Evolutionary conservation across 2,888 invertebrate species (phyloP), one percentile per base, ranked within the genome.

Genomic region (Serripes groenlandicus): DNA sequence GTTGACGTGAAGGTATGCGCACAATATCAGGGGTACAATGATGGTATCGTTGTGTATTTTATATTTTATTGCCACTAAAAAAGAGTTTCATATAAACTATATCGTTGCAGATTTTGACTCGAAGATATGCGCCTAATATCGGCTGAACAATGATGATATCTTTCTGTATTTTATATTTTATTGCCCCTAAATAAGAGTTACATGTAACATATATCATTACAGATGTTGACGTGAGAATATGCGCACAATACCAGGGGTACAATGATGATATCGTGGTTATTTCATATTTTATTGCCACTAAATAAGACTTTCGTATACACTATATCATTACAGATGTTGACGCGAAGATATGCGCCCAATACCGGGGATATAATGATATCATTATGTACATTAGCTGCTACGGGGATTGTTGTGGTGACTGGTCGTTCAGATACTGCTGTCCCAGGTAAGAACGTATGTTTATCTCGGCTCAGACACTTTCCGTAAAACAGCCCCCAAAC

Each of bases 341-440:
- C 23, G 66, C 66, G 23, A 66, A 66, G 26, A 42, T 66, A 11
- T 66, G 66, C 34, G 49, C 66, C 15, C 66, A 66, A 66, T 42
- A 66, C 23, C 21, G 49, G 11, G 66, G 66, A 5, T 42, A 42
- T 26, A 66, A 66, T 18, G 62, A 21, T 21, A 26, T 28, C 42
- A 42, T 66, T 23, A 66, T 42, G n/a, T 66, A 42, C 42, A 66
- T 66, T n/a, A 66, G 54, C 70, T 70, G 70, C 28, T 70, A 70
- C 23, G 26, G 26, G 0, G 30, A 52, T 35, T 70, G 32, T 18
- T 70, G 30, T 21, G 52, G 70, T 21, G 52, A 70, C 32, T 70
- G 70, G 54, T 52, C 21, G 11, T 70, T 54, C 23, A 32, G 70
- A 32, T 70, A 70, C n/a, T 70, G 70, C 21, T 66, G 66, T 42